Conservation (phyloP, 1,140 invertebrate genomes). For the Leguminivora glycinivorella region DNA sequence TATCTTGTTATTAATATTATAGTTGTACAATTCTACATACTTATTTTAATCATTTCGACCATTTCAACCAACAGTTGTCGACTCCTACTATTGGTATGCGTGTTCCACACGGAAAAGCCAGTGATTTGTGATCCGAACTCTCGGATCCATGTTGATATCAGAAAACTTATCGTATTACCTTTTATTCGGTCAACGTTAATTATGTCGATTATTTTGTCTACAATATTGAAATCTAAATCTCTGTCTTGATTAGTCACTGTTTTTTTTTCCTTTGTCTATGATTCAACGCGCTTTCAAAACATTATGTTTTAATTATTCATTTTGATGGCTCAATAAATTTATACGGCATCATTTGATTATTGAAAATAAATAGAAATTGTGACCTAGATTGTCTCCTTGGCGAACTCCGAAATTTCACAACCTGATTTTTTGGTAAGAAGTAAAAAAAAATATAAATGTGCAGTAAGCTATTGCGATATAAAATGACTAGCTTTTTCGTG, state of each 20-base stretch:
- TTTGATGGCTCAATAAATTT: conserved; percentile 8
- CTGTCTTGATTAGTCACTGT: conserved; percentile 5
- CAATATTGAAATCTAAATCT: background rate
- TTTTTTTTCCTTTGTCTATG: background rate
- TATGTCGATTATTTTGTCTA: conserved; percentile 22
- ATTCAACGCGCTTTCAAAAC: background rate
- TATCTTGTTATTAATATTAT: background rate
- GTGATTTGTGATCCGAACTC: conserved; percentile 49
- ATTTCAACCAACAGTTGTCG: conserved; percentile 36
- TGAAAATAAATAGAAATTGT: background rate
- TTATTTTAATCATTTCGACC: no score
- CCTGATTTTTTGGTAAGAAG: background rate
- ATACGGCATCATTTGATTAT: background rate
- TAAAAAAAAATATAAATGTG: no score
- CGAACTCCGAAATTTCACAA: background rate
- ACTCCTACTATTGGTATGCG: conserved; percentile 38
- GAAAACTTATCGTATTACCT: conserved; percentile 41
- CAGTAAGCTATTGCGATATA: no score
- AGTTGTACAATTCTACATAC: no score
- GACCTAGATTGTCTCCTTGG: background rate
- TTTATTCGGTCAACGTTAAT: conserved; percentile 20
- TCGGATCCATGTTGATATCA: conserved; percentile 42
- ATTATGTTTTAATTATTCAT: background rate
- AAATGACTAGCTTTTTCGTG: no score
- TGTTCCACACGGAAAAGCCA: conserved; percentile 42